phyloP scores from a whole-genome alignment of 2,888 invertebrate species.

The Bombyx huttoni region DNA sequence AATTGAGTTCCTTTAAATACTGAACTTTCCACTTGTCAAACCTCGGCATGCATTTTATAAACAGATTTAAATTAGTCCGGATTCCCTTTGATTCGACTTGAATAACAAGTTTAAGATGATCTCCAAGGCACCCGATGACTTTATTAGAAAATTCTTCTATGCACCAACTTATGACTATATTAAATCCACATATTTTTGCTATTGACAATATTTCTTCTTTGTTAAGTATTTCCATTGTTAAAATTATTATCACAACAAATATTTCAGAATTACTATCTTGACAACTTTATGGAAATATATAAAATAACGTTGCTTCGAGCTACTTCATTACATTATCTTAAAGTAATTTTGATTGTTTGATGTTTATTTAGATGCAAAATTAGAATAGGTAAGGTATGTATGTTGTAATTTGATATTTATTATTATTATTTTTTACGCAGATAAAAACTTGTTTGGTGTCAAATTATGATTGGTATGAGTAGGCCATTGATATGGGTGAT shows the following conservation, averaged over 20 bases:
- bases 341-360: slow-evolving; percentile 1
- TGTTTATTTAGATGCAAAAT: too few species aligned
- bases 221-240: slow-evolving; percentile 31
- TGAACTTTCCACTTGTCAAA: slow-evolving; percentile 56
- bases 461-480: too few species aligned
- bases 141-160: slow-evolving; percentile 34
- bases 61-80: slow-evolving; percentile 43
- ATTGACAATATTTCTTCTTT: slow-evolving; percentile 30
- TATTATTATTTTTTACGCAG: too few species aligned
- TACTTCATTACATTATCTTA: neutral
- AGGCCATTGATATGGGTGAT: too few species aligned
- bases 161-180: slow-evolving; percentile 25
- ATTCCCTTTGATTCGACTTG: slow-evolving; percentile 18
- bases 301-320: neutral
- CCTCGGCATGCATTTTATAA: slow-evolving; percentile 74
- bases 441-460: too few species aligned
- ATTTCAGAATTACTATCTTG: neutral
- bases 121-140: slow-evolving; percentile 48
- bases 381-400: too few species aligned
- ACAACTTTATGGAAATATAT: neutral
- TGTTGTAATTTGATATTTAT: too few species aligned
- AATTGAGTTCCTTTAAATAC: slow-evolving; percentile 33
- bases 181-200: slow-evolving; percentile 21
- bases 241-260: neutral
- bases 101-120: slow-evolving; percentile 40